Evolutionary conservation across 1,140 invertebrate species (phyloP).

Genomic region (Maconellicoccus hirsutus): DNA sequence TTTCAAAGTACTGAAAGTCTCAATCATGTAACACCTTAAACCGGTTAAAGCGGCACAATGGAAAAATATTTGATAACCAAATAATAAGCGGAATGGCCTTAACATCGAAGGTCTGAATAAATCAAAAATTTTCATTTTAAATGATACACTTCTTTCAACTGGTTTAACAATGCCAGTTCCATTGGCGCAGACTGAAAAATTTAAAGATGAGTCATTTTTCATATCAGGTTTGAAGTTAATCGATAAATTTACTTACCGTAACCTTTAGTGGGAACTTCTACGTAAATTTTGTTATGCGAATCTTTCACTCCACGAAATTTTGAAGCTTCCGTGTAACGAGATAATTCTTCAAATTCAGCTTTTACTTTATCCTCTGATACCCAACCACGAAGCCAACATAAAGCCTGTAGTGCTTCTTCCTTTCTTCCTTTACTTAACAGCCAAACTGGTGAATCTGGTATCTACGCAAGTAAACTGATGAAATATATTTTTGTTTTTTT

Average conservation of each 20-base stretch:
- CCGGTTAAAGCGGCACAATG: slow-evolving; percentile 41
- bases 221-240: neutral
- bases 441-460: slow-evolving; percentile 57
- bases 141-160: neutral
- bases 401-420: slow-evolving; percentile 38
- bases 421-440: slow-evolving; percentile 39
- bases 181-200: neutral
- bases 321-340: slow-evolving; percentile 29
- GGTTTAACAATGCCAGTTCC: neutral
- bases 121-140: slow-evolving; percentile 28
- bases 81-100: slow-evolving; percentile 38
- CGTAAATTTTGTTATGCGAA: neutral
- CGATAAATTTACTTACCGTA: neutral
- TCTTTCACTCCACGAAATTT: neutral
- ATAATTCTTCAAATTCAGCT: slow-evolving; percentile 38
- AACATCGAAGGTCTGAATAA: slow-evolving; percentile 40
- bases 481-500: neutral
- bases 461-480: slow-evolving; percentile 30
- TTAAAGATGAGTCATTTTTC: neutral
- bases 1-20: slow-evolving; percentile 34
- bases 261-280: neutral
- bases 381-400: slow-evolving; percentile 42
- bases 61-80: slow-evolving; percentile 41
- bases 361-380: slow-evolving; percentile 36
- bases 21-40: slow-evolving; percentile 48